phyloP scores from a whole-genome alignment of 2,797 vertebrate genomes.

The Melanotaenia pygmaea region DNA sequence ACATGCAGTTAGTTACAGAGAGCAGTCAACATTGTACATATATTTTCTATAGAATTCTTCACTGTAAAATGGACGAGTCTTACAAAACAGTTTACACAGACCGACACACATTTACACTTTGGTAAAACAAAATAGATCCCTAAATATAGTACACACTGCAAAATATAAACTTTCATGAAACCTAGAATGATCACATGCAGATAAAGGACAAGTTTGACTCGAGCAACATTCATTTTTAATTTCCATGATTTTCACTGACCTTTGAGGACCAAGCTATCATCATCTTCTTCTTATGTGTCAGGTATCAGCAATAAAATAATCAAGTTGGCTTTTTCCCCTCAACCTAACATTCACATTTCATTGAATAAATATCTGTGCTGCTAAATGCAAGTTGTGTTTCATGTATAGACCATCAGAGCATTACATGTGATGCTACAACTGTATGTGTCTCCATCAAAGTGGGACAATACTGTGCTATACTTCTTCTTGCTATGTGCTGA shows the following conservation, averaged over 20 bases:
- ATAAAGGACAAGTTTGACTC: slow-evolving; percentile 48
- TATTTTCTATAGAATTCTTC: slow-evolving; percentile 68
- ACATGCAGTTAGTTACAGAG: slow-evolving; percentile 89
- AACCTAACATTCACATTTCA: slow-evolving; percentile 33
- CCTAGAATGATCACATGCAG: slow-evolving; percentile 77
- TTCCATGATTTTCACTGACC: slow-evolving; percentile 60
- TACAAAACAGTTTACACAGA: slow-evolving; percentile 89
- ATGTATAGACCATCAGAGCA: slow-evolving; percentile 20
- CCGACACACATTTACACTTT: slow-evolving; percentile 77
- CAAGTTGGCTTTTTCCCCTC: neutral
- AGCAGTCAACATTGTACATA: slow-evolving; percentile 78
- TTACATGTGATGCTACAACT: slow-evolving; percentile 11
- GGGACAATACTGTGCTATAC: slow-evolving; percentile 8
- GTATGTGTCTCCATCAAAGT: slow-evolving; percentile 2
- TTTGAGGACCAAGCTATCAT: slow-evolving; percentile 30
- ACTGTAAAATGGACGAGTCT: slow-evolving; percentile 84
- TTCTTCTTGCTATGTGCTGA: slow-evolving; percentile 10
- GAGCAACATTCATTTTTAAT: slow-evolving; percentile 53
- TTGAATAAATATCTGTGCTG: slow-evolving; percentile 20
- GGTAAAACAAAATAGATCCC: slow-evolving; percentile 87
- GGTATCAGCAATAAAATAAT: slow-evolving; percentile 44
- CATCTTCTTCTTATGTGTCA: slow-evolving; percentile 30
- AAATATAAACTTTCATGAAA: slow-evolving; percentile 70
- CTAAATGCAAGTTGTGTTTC: slow-evolving; percentile 28
- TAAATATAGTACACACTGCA: slow-evolving; percentile 70